Evolutionary conservation across 2,888 invertebrate genomes (phyloP), one percentile per base, ranked within the genome.

Genomic region (Dimorphilus gyrociliatus): DNA sequence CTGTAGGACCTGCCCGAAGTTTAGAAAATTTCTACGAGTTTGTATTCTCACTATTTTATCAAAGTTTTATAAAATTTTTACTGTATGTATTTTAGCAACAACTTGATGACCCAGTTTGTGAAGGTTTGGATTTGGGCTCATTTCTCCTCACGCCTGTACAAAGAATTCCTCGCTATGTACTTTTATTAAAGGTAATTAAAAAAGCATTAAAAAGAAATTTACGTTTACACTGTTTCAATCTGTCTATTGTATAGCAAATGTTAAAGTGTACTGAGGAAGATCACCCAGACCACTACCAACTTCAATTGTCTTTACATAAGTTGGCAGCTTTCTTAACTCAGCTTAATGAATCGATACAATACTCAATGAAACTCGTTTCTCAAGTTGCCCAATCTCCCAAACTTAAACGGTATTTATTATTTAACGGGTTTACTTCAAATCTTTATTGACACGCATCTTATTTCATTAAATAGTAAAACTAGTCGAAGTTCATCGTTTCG

Each of bases 121-220:
- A 54, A 32, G 58, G 58, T 23, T 43, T 55, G 17, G 60, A 58
- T 42, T 41, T 65, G 17, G 52, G 57, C n/a, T 51, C 59, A 3
- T 55, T 63, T 36, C 45, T 66, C 23, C 44, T 65, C 27, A 55
- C 61, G 2, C 66, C 66, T 3, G 50, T 65, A 7, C 64, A 65
- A 38, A 49, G 64, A 31, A 51, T 65, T 32, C 64, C 66, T 2
- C 53, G 60, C 27, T 65, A 63, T 38, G 55, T 64, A 21, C 50
- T 66, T 3, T 51, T 64, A n/a, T 42, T 65, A 6, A 63, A 64
- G 52, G 60, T 60, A 38, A 29, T 25, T n/a, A n/a, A n/a, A n/a
- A n/a, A n/a, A n/a, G n/a, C n/a, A n/a, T n/a, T n/a, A n/a, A n/a
- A n/a, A n/a, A n/a, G n/a, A n/a, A n/a, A n/a, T n/a, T n/a, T n/a